phyloP scores from a whole-genome alignment of 1,140 invertebrate genomes.

The Ridgeia piscesae region DNA sequence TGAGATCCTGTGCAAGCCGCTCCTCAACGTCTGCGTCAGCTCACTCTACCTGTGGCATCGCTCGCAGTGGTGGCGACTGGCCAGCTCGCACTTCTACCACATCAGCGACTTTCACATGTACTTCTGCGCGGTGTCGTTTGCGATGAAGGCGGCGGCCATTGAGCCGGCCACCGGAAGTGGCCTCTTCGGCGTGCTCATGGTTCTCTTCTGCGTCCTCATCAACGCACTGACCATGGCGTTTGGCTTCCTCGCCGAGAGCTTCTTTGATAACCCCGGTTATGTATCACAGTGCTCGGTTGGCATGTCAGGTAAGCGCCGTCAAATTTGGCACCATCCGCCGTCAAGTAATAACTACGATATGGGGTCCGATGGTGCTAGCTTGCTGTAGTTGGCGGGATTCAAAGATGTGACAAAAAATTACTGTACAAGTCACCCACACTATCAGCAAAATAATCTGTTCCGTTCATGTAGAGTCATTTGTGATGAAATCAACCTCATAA shows the following conservation, averaged over 20 bases:
- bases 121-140: background rate
- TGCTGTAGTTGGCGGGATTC: too few relatives aligned
- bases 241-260: background rate
- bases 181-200: background rate
- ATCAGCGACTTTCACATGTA: background rate
- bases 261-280: background rate
- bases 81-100: background rate
- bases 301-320: background rate
- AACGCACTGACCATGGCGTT: background rate
- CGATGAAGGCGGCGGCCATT: background rate
- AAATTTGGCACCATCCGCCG: background rate
- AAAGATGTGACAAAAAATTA: too few relatives aligned
- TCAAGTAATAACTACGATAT: too few relatives aligned
- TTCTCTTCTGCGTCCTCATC: background rate
- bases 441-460: too few relatives aligned
- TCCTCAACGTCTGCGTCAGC: background rate
- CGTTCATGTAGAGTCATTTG: too few relatives aligned
- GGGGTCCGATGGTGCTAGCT: too few relatives aligned
- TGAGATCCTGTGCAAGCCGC: background rate
- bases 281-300: background rate
- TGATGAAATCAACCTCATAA: too few relatives aligned
- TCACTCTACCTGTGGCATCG: background rate
- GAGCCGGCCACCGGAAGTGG: background rate
- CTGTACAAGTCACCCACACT: too few relatives aligned
- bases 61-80: background rate